Conservation (phyloP, 2,888 invertebrate species). For the Trichogramma evanescens region DNA sequence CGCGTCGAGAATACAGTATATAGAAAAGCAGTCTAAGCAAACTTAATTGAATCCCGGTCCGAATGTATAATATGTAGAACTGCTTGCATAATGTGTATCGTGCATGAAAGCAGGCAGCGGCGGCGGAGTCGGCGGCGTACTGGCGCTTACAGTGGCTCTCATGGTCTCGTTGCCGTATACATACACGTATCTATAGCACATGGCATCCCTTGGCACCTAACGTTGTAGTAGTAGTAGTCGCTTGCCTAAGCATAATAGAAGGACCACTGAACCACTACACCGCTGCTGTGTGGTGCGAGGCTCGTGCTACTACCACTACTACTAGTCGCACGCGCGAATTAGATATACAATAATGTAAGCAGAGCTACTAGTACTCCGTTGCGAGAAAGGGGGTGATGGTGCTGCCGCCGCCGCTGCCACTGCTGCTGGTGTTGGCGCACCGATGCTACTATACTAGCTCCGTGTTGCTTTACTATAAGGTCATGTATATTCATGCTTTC, state of each 20-base stretch:
- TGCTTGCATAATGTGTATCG: constrained; percentile 44
- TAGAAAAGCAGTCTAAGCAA: constrained; percentile 41
- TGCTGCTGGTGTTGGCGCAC: constrained; percentile 42
- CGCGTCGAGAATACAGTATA: constrained; percentile 10
- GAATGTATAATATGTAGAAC: constrained; percentile 49
- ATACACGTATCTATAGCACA: no score
- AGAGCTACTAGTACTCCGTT: constrained; percentile 26
- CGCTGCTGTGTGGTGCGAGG: no score
- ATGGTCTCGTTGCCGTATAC: no score
- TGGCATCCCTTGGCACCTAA: no score
- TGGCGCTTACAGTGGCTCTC: no score
- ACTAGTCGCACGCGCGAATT: constrained; percentile 36
- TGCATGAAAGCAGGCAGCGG: background rate
- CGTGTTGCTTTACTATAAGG: constrained; percentile 34
- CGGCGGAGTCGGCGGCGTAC: constrained; percentile 7
- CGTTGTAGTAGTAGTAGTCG: no score
- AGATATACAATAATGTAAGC: constrained; percentile 50
- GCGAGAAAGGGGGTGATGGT: no score
- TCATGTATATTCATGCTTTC: constrained; percentile 48
- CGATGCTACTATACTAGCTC: background rate
- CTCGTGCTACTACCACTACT: no score
- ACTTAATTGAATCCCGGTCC: constrained; percentile 49
- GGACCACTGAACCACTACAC: no score
- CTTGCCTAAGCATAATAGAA: no score
- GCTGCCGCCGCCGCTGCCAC: constrained; percentile 20